Percentiles rank a stretch among this genome's conserved stretches.
Evolutionary conservation across 2,797 vertebrate genomes (phyloP).

Genomic region (Thamnophis elegans): DNA sequence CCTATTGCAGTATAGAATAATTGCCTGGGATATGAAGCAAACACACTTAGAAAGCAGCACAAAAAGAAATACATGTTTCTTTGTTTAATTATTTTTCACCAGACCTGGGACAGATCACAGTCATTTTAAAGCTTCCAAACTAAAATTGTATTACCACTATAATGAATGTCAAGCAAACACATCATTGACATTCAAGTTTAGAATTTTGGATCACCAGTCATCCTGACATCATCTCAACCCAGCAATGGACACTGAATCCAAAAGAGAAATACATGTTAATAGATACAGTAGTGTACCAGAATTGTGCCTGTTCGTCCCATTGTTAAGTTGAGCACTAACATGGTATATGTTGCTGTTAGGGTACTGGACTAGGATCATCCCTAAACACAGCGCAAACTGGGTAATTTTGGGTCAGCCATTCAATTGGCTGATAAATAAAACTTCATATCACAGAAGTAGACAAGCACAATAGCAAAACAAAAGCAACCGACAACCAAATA

Average conservation of each 20-base stretch:
- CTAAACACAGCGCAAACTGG: background rate
- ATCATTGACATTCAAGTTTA: background rate
- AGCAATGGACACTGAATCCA: background rate
- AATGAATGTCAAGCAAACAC: background rate
- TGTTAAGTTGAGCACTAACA: background rate
- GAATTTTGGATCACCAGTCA: background rate
- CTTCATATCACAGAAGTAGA: background rate
- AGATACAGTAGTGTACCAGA: background rate
- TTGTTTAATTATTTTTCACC: background rate
- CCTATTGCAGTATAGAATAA: slow-evolving; percentile 6
- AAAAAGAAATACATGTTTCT: background rate
- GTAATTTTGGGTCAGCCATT: background rate
- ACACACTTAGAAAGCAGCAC: slow-evolving; percentile 30
- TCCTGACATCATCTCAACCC: background rate
- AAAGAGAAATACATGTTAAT: background rate
- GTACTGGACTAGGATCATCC: background rate
- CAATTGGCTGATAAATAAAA: background rate
- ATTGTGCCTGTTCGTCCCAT: background rate
- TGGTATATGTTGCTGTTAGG: background rate
- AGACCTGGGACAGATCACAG: background rate
- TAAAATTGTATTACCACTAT: background rate
- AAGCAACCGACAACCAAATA: background rate
- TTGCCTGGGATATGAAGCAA: slow-evolving; percentile 24
- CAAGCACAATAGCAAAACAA: background rate
- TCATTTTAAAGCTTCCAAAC: background rate